Conservation (phyloP, 2,888 invertebrate species). For the Zygothrica quintamaculata region DNA sequence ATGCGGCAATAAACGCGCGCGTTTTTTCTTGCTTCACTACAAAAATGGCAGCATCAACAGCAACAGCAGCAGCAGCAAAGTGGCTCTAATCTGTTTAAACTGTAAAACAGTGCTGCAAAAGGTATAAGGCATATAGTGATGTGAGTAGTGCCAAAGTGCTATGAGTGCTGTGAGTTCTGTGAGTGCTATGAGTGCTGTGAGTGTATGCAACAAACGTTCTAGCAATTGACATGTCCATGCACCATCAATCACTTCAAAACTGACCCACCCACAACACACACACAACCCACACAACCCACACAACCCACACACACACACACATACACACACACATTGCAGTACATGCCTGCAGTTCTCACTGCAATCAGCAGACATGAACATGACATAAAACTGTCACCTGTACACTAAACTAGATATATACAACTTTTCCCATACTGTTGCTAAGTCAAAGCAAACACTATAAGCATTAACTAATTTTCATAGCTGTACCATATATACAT, state of each 20-base stretch:
- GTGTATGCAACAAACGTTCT: conserved; percentile 57
- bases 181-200: conserved; percentile 7
- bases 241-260: conserved; percentile 75
- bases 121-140: too few relatives aligned
- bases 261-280: too few relatives aligned
- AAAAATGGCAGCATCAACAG: too few relatives aligned
- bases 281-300: conserved; percentile 4
- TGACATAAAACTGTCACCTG: conserved; percentile 31
- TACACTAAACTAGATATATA: conserved; percentile 22
- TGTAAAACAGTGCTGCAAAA: conserved; percentile 47
- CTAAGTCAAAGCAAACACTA: too few relatives aligned
- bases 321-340: conserved; percentile 2
- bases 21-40: conserved; percentile 29
- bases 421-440: too few relatives aligned
- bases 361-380: conserved; percentile 62
- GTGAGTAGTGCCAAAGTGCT: conserved; percentile 5
- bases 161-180: conserved; percentile 10
- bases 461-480: too few relatives aligned
- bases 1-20: conserved; percentile 67
- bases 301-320: conserved; percentile 3
- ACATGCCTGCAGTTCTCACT: conserved; percentile 59
- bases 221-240: conserved; percentile 76
- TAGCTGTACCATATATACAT: too few relatives aligned
- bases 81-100: conserved; percentile 80
- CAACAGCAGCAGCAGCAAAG: conserved; percentile 62